A percentile compares a stretch with the other conserved stretches of the same genome.
Conservation (phyloP, 2,888 invertebrate species). For the Vandiemenella viatica region DNA sequence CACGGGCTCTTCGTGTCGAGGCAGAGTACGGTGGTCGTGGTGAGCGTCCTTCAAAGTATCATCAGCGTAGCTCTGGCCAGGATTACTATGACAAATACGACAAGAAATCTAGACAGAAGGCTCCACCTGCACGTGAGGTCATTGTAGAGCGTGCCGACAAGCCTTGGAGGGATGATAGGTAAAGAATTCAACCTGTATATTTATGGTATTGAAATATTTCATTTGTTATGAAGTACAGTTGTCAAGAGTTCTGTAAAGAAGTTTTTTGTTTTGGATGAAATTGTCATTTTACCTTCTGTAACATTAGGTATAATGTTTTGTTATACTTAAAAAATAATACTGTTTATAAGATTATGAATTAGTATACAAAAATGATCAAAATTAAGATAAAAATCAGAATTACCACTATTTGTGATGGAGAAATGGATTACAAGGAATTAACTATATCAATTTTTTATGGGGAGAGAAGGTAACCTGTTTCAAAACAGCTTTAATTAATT, state of each 20-base stretch:
- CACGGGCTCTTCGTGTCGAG: constrained; percentile 11
- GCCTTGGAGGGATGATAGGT: constrained; percentile 24
- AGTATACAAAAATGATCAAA: too few species aligned
- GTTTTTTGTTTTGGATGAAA: neutral
- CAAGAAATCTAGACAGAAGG: constrained; percentile 21
- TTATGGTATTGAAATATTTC: neutral
- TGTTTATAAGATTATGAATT: too few species aligned
- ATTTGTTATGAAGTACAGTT: neutral
- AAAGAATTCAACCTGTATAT: too few species aligned
- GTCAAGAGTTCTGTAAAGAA: neutral
- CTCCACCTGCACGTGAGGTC: constrained; percentile 42
- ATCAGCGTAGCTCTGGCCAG: constrained; percentile 6
- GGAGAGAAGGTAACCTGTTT: too few species aligned
- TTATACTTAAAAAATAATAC: too few species aligned
- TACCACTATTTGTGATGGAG: too few species aligned
- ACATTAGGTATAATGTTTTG: too few species aligned
- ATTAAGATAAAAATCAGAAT: too few species aligned
- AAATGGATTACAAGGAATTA: too few species aligned
- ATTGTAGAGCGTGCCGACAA: constrained; percentile 54
- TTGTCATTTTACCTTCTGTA: too few species aligned
- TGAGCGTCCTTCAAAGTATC: constrained; percentile 20
- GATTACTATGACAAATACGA: constrained; percentile 26
- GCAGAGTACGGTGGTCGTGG: constrained; percentile 28
- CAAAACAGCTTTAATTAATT: too few species aligned
- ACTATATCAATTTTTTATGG: too few species aligned